A percentile compares a stretch with the other conserved stretches of the same genome.
These are phyloP conservation scores for Spilarctia lutea DNA, from an alignment of 2,888 invertebrate species.

Conservation along the genomic window DNA sequence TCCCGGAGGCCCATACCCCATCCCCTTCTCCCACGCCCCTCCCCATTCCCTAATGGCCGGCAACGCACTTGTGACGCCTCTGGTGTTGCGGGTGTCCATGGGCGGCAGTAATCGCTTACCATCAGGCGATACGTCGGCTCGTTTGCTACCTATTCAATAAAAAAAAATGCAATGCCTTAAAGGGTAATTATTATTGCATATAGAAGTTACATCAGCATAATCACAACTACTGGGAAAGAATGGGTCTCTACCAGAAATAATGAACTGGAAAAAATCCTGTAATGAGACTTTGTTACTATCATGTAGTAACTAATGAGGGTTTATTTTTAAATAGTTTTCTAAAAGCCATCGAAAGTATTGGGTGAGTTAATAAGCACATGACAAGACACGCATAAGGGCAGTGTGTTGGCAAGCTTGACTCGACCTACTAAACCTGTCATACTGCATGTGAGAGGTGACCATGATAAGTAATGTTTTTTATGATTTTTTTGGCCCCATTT, in stretches of 20 bases:
- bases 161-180: too few relatives aligned
- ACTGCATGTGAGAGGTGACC: constrained; percentile 58
- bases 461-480: constrained; percentile 17
- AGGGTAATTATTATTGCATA: too few relatives aligned
- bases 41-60: too few relatives aligned
- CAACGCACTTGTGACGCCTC: too few relatives aligned
- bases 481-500: background rate
- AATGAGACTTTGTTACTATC: background rate
- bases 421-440: constrained; percentile 76
- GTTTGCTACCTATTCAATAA: too few relatives aligned
- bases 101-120: too few relatives aligned
- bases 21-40: too few relatives aligned
- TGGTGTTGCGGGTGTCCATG: too few relatives aligned
- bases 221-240: background rate
- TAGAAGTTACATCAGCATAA: background rate
- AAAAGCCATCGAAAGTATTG: constrained; percentile 52
- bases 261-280: background rate
- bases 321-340: constrained; percentile 52
- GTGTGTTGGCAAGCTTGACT: constrained; percentile 62
- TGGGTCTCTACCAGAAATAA: background rate
- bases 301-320: constrained; percentile 7
- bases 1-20: too few relatives aligned
- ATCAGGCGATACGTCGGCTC: too few relatives aligned
- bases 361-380: constrained; percentile 39
- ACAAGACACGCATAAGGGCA: constrained; percentile 67